phyloP scores from a whole-genome alignment of 1,140 invertebrate species.

The Lysiphlebus fabarum region DNA sequence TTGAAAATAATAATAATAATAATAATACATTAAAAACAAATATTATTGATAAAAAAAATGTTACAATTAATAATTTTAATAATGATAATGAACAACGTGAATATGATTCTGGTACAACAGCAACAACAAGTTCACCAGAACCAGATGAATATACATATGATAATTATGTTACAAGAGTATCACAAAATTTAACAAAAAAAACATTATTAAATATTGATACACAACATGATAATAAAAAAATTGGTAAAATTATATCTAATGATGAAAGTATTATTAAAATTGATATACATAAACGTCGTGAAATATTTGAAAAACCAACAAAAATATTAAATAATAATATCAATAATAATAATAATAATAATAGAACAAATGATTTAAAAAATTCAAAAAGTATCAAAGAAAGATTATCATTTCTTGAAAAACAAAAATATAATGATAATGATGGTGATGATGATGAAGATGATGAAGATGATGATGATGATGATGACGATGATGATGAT shows the following conservation, averaged over 20 bases:
- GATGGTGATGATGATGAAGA: conserved; percentile 36
- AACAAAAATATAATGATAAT: conserved; percentile 46
- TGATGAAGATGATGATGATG: too few species aligned
- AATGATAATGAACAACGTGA: conserved; percentile 42
- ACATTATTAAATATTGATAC: conserved; percentile 45
- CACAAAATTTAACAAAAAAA: conserved; percentile 54
- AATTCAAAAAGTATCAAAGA: conserved; percentile 70
- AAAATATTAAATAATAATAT: conserved; percentile 37
- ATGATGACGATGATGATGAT: conserved; percentile 37
- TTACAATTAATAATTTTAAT: conserved; percentile 29
- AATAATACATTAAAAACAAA: conserved; percentile 30
- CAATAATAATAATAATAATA: conserved; percentile 39
- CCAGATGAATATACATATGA: conserved; percentile 82
- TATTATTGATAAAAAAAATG: not conserved
- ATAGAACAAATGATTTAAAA: conserved; percentile 59
- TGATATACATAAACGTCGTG: conserved; percentile 75
- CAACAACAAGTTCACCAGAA: conserved; percentile 61
- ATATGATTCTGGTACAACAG: conserved; percentile 62
- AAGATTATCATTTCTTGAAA: conserved; percentile 65
- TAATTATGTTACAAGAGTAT: conserved; percentile 73
- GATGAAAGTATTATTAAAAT: conserved; percentile 59
- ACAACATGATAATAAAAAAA: conserved; percentile 40
- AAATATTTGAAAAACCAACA: conserved; percentile 71
- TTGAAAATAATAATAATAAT: conserved; percentile 47
- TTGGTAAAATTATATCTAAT: conserved; percentile 26